Conservation (phyloP, 2,113 vertebrate genomes). For the Labeo catla region DNA sequence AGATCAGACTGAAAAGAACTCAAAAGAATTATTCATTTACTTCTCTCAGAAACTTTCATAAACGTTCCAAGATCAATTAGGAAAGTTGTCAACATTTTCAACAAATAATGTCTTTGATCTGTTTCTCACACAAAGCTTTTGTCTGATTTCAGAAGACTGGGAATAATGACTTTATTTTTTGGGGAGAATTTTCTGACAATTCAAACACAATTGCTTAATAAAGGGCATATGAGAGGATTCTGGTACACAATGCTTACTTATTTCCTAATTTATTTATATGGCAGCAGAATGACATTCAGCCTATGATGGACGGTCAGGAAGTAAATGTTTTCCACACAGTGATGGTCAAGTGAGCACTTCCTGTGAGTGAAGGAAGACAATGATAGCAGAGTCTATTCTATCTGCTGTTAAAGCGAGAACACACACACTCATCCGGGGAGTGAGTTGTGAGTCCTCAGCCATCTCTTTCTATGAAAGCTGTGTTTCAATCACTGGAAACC, state of each 20-base stretch:
- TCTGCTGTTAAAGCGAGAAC: conserved; percentile 29
- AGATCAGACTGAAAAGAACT: background rate
- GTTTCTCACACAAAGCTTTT: background rate
- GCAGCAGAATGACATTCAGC: background rate
- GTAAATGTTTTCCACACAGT: conserved; percentile 20
- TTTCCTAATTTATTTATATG: background rate
- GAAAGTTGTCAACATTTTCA: background rate
- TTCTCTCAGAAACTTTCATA: background rate
- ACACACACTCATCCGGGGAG: conserved; percentile 30
- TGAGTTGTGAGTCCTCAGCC: conserved; percentile 34
- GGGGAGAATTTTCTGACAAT: background rate
- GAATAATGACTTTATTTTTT: background rate
- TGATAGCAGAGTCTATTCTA: conserved; percentile 26
- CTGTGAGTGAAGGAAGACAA: conserved; percentile 51
- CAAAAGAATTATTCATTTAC: background rate
- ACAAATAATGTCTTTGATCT: background rate
- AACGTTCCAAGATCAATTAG: background rate
- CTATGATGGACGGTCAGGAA: background rate
- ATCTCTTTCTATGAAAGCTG: conserved; percentile 40
- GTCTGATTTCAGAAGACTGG: background rate
- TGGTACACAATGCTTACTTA: background rate
- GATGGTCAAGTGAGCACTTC: conserved; percentile 14
- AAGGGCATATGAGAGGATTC: background rate
- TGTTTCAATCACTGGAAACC: conserved; percentile 44
- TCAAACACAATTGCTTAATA: conserved; percentile 38